Base-by-base conservation (phyloP, 2,888 invertebrate genomes). In the Campoletis raptor region DNA sequence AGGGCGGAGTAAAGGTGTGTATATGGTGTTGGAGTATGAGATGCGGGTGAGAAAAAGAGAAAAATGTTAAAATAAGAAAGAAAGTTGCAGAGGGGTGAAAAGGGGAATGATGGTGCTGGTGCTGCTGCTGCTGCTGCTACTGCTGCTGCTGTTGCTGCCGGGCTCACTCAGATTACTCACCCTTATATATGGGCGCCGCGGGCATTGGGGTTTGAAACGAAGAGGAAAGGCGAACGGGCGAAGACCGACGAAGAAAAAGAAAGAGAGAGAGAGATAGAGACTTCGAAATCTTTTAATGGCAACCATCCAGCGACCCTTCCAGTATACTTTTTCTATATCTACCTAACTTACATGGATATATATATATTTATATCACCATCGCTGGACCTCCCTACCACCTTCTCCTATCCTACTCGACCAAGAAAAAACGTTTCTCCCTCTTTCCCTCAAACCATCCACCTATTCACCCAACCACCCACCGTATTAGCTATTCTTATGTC, bases 281-380 rank as follows among this genome's bases (percentile, higher is more conserved):
- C 91, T 91, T 91, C 90, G 92, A 92, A 93, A 93, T 93, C 93
- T 93, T 93, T 93, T 93, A 93, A 93, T 93, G 93, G 93, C 93
- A 93, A 91, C 93, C 93, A 93, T 93, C 92, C 92, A 89, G 86
- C 85, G 87, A 88, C 91, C 91, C 91, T 89, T 87, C 86, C 85
- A 81, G 79, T 81, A 79, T 69, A 66, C 76, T 80, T 83, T 85
- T 42, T 48, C 79, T 82, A 67, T 82, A 85, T 73, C 70, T 66
- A 48, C 74, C 30, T 42, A 30, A 30, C 40, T 36, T 61, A 24
- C 37, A 21, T 48, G 40, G 72, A 61, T 81, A 45, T 40, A 70
- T 30, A 73, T 79, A 69, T 74, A n/a, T n/a, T n/a, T n/a, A n/a
- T n/a, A n/a, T n/a, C 74, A 69, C 70, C 85, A 54, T 80, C 70